Percentiles rank a stretch among this genome's conserved stretches.
Conservation (phyloP, 2,888 invertebrate species). For the Alloplasta piceator region DNA sequence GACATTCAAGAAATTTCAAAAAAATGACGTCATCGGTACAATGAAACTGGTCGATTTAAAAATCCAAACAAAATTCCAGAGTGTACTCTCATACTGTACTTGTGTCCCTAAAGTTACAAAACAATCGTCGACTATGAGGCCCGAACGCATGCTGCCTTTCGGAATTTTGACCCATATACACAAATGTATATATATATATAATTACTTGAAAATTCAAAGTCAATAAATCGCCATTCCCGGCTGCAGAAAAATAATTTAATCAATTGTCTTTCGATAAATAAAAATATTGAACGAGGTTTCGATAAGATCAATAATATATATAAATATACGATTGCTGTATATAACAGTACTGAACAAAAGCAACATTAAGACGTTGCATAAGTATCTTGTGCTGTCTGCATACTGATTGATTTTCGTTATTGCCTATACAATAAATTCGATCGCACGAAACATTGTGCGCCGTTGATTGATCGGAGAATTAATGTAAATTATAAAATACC, state of each 20-base stretch:
- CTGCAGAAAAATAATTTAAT: conserved; percentile 42
- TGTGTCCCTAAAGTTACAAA: too few relatives aligned
- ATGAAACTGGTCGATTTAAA: too few relatives aligned
- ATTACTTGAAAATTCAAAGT: conserved; percentile 39
- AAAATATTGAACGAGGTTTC: conserved; percentile 36
- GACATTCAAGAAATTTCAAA: too few relatives aligned
- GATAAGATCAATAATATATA: conserved; percentile 2
- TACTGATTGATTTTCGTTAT: conserved; percentile 61
- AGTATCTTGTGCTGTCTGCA: conserved; percentile 63
- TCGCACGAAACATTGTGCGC: conserved; percentile 47
- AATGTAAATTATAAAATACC: conserved; percentile 22
- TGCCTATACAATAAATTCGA: conserved; percentile 57
- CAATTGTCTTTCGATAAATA: conserved; percentile 19
- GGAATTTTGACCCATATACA: too few relatives aligned
- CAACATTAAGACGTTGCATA: conserved; percentile 55
- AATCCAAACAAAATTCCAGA: too few relatives aligned
- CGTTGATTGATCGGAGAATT: conserved; percentile 18
- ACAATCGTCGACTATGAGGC: too few relatives aligned
- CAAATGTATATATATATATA: conserved; percentile 30
- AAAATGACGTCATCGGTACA: too few relatives aligned
- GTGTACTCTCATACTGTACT: too few relatives aligned
- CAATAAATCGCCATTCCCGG: conserved; percentile 35
- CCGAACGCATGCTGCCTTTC: too few relatives aligned
- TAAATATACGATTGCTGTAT: conserved; percentile 16
- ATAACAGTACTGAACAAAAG: conserved; percentile 48